Base-by-base conservation (phyloP, 1,140 invertebrate genomes). In the Brachionus paranguensis region DNA sequence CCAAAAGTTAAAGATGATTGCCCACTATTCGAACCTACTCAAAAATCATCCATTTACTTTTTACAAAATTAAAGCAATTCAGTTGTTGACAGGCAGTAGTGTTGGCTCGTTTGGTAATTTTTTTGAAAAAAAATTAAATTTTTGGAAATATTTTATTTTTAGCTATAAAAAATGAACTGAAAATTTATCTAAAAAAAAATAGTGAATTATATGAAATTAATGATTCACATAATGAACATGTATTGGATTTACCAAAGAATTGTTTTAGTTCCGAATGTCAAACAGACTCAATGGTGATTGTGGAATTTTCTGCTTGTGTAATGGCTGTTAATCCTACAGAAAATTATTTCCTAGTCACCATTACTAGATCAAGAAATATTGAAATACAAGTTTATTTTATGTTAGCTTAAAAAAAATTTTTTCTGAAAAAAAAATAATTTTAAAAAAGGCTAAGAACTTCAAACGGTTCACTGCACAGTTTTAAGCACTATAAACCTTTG, bases 41-140 rank as follows among this genome's bases (percentile, higher is more conserved):
- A 37, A 33, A 20, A 72, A 72, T 72, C 68, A 72, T 10, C n/a
- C 68, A 11, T 72, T 17, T 20, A 72, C 29, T n/a, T 72, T 43
- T 24, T 72, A 72, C 12, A 72, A 72, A 72, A 72, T 72, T n/a
- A 72, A 72, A 10, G 68, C 68, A n/a, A 72, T 72, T 17, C 33
- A 43, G 17, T 20, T 20, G 10, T 24, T 72, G 33, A 43, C 68
- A 17, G 68, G 68, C 4, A 72, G 68, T 12, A 41, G 11, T 41
- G n/a, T 10, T 12, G 68, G 68, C 8, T 41, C 68, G 7, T 72
- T 72, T 72, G 68, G 68, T 72, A 72, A 3, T 43, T 33, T 24
- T 33, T 68, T 33, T 11, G 12, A 17, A 68, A 10, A 27, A 68
- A 29, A 14, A 68, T 24, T 24, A 1, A 68, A 29, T n/a, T 10